A percentile compares a stretch with the other conserved stretches of the same genome.
phyloP scores from a whole-genome alignment of 2,797 vertebrate species.

The Halcyon chelicuti region DNA sequence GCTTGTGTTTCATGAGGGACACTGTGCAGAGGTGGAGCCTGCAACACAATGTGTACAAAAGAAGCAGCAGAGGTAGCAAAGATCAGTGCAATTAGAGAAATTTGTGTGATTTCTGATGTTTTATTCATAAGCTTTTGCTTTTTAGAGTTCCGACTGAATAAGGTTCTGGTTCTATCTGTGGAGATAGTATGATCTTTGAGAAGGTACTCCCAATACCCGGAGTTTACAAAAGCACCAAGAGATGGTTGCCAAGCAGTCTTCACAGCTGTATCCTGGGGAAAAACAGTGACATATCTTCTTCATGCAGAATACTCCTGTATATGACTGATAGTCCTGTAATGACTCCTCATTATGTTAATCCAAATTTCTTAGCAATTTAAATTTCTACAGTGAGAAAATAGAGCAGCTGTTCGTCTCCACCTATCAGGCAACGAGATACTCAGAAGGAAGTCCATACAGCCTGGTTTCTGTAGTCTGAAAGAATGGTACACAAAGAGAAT shows the following conservation, averaged over 20 bases:
- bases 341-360: background rate
- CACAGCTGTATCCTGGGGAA: background rate
- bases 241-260: background rate
- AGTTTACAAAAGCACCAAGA: background rate
- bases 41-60: background rate
- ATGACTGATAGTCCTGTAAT: too few species aligned
- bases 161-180: background rate
- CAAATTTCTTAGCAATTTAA: background rate
- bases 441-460: background rate
- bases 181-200: background rate
- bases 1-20: background rate
- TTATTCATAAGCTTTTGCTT: conserved; percentile 26
- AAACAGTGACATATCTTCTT: background rate
- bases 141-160: background rate
- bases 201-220: background rate
- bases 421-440: background rate
- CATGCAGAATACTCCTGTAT: background rate
- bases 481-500: background rate
- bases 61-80: background rate
- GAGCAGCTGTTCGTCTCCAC: background rate
- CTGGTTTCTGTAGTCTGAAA: background rate
- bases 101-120: background rate
- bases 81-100: background rate
- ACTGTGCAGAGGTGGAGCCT: background rate
- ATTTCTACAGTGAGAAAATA: background rate